Conservation (phyloP, 2,888 invertebrate genomes). For the Apomyelois bistriatella region DNA sequence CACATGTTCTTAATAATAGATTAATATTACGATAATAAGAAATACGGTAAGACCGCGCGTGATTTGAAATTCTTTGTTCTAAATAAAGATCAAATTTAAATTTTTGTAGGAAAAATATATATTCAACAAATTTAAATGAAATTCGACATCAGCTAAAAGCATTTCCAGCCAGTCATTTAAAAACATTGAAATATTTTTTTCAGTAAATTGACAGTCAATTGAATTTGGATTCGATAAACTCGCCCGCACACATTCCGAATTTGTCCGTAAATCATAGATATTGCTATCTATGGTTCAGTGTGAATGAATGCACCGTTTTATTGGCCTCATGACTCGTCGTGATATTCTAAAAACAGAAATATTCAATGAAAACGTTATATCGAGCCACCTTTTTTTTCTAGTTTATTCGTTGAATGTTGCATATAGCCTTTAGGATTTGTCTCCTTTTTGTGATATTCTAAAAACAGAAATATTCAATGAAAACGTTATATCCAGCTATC, state of each 20-base stretch:
- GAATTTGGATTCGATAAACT: not conserved
- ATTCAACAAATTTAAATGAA: too few species aligned
- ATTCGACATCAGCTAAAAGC: not conserved
- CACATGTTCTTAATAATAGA: too few species aligned
- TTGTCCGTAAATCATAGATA: not conserved
- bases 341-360: not conserved
- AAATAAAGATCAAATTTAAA: too few species aligned
- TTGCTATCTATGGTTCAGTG: slow-evolving; percentile 1
- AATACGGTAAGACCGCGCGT: too few species aligned
- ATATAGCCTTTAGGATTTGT: too few species aligned
- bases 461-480: not conserved
- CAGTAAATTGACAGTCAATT: slow-evolving; percentile 3
- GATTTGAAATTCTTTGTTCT: too few species aligned
- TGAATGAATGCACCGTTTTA: slow-evolving; percentile 2
- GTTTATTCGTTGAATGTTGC: too few species aligned
- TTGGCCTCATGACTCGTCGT: not conserved
- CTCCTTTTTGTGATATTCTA: not conserved
- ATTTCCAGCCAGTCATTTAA: not conserved
- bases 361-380: not conserved
- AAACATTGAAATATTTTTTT: not conserved
- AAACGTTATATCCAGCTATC: not conserved
- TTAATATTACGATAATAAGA: too few species aligned
- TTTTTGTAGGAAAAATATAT: too few species aligned
- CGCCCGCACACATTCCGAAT: not conserved
- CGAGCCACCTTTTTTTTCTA: not conserved